phyloP scores from a whole-genome alignment of 2,113 vertebrate genomes.

The Pituophis catenifer region DNA sequence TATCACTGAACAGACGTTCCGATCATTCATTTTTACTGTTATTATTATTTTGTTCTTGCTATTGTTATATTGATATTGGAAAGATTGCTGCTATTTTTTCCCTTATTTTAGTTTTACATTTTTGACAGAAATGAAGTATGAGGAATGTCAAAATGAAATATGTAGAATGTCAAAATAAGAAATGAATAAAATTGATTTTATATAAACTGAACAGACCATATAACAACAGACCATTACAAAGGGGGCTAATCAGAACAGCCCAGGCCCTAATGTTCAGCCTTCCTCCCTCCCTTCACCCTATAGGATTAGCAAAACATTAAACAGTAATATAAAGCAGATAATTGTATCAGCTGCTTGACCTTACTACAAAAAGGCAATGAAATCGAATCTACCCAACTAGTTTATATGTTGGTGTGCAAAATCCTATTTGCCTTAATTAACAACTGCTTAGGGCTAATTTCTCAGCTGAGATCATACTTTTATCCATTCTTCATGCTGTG shows the following conservation, averaged over 20 bases:
- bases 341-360: conserved; percentile 47
- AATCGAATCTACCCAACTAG: conserved; percentile 42
- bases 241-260: conserved; percentile 27
- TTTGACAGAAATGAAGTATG: neutral
- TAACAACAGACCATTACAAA: conserved; percentile 5
- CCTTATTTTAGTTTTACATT: neutral
- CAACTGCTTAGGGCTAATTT: conserved; percentile 64
- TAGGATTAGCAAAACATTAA: conserved; percentile 51
- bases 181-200: neutral
- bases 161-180: neutral
- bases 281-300: neutral
- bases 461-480: conserved; percentile 64
- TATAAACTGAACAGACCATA: neutral
- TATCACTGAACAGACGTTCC: neutral
- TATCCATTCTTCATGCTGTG: conserved; percentile 59
- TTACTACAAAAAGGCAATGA: conserved; percentile 58
- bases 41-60: neutral
- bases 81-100: neutral
- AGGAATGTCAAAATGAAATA: neutral
- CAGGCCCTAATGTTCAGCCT: neutral
- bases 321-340: conserved; percentile 48
- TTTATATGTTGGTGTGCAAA: conserved; percentile 62
- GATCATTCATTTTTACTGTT: neutral
- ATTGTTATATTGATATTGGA: neutral
- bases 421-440: conserved; percentile 71